Percentiles rank a stretch among this genome's conserved stretches.
Conservation (phyloP, 2,113 vertebrate genomes). For the Trachemys scripta region DNA sequence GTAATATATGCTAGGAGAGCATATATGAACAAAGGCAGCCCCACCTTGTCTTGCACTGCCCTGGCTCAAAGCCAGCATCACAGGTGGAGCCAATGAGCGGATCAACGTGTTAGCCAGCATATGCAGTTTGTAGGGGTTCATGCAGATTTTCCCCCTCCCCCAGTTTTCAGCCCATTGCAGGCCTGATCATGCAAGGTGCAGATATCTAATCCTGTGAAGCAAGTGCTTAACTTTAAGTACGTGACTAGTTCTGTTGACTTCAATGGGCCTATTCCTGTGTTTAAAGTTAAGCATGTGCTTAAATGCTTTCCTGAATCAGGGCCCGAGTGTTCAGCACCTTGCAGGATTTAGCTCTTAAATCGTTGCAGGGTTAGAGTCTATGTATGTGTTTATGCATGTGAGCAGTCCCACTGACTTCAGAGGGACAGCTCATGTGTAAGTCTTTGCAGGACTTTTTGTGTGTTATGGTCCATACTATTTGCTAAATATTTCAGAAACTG, state of each 20-base stretch:
- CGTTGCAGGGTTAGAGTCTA: too few species aligned
- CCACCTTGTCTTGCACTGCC: neutral
- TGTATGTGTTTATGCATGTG: neutral
- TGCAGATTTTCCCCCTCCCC: neutral
- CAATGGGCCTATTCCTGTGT: fast-evolving
- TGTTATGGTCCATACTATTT: too few species aligned
- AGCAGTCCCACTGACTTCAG: neutral
- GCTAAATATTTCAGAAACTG: neutral
- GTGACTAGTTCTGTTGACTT: neutral
- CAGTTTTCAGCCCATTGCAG: neutral
- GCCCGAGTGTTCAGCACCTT: neutral
- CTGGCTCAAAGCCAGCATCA: neutral
- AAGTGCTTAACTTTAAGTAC: neutral
- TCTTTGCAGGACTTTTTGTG: neutral
- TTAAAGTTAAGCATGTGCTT: neutral
- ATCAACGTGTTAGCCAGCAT: neutral
- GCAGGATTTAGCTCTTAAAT: neutral
- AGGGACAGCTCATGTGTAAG: neutral
- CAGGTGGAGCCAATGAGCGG: neutral
- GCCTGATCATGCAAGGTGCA: neutral
- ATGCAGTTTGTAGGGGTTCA: neutral
- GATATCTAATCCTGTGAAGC: neutral
- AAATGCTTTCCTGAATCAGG: neutral
- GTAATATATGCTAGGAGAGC: neutral
- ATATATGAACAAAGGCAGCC: neutral